phyloP scores from a whole-genome alignment of 2,888 invertebrate species.

The Melolontha melolontha region DNA sequence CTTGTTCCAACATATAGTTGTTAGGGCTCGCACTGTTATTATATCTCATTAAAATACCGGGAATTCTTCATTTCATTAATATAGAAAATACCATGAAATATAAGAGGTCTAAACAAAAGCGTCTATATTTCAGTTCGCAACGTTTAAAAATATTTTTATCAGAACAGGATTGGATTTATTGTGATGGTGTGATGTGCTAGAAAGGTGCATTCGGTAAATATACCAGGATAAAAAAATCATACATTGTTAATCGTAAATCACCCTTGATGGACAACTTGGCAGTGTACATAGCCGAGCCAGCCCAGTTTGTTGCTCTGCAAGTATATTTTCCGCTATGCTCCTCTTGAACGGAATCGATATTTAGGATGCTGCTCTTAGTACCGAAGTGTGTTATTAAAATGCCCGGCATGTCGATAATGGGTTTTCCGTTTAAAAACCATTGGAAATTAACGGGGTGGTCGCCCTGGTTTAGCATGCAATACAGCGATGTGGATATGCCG shows the following conservation, averaged over 20 bases:
- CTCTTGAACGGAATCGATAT: slow-evolving; percentile 79
- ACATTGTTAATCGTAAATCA: slow-evolving; percentile 60
- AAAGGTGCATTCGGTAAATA: slow-evolving; percentile 79
- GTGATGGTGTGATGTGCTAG: slow-evolving; percentile 31
- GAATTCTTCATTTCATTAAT: no score
- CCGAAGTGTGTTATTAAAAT: slow-evolving; percentile 36
- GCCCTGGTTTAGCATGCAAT: slow-evolving; percentile 75
- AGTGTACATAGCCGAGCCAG: slow-evolving; percentile 75
- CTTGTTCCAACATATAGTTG: no score
- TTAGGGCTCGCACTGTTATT: no score
- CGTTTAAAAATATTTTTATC: no score
- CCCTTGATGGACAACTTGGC: slow-evolving; percentile 79
- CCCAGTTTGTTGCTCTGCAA: slow-evolving; percentile 77
- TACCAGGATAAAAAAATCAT: slow-evolving; percentile 65
- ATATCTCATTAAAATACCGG: no score
- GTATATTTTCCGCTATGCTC: slow-evolving; percentile 82
- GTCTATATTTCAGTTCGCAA: no score
- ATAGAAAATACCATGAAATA: no score
- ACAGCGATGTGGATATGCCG: slow-evolving; percentile 69
- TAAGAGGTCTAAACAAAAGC: no score
- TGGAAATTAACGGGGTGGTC: slow-evolving; percentile 82
- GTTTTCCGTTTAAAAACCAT: slow-evolving; percentile 78
- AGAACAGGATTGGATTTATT: neutral
- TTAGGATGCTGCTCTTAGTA: slow-evolving; percentile 70
- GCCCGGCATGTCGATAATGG: slow-evolving; percentile 67